Evolutionary conservation across 2,888 invertebrate species (phyloP), one percentile per base, ranked within the genome.

Genomic region (Platycheirus albimanus): DNA sequence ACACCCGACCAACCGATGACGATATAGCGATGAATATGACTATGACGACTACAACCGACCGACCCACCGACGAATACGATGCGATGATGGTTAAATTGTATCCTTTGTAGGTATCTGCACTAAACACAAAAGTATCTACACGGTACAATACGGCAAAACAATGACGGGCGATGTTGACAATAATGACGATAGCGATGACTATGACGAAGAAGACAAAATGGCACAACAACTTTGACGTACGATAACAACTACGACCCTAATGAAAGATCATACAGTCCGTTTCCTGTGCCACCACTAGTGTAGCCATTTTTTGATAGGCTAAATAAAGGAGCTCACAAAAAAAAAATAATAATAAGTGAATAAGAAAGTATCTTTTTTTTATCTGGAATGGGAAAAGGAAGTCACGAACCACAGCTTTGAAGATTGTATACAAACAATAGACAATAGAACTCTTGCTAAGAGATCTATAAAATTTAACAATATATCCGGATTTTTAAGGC

Each of bases 101-200:
- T 81, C 83, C 64, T 84, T 41, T 74, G 64, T 38, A 58, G 15
- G 41, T 77, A 79, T 81, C 66, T 80, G 75, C 54, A 80, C 33
- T 75, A 64, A 74, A 80, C 74, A 80, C 74, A 75, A 74, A 75
- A 75, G 69, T 75, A 79, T 79, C 74, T 58, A 64, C 43, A 81
- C 66, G 70, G 20, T 28, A 76, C 70, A 81, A 76, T 75, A 81
- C 75, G 17, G 20, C 41, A n/a, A 67, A 81, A 81, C 71, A 81
- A 77, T 77, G 54, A 33, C 66, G 58, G 51, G 51, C 74, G 56
- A 79, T 67, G 79, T 74, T 74, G 61, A 67, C 78, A 72, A 61
- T 64, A 71, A 71, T 63, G 54, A 77, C 33, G 58, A 78, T 41
- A 45, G 64, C 41, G 43, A 49, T n/a, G n/a, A n/a, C n/a, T n/a